Evolutionary conservation across 2,797 vertebrate species (phyloP).

Genomic region (Aulostomus chinensis): DNA sequence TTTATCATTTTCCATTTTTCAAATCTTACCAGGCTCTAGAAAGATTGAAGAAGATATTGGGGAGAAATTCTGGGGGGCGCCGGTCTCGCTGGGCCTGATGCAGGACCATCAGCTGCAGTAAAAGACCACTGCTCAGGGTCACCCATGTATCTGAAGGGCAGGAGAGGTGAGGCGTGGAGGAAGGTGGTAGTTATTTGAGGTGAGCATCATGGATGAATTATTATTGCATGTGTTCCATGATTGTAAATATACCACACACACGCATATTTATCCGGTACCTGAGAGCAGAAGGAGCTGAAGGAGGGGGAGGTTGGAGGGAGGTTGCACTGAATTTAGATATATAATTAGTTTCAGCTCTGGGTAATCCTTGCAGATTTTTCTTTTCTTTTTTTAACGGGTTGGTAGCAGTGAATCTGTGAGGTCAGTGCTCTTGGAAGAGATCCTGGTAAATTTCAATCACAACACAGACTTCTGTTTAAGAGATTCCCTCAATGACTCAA

Average conservation of each 20-base stretch:
- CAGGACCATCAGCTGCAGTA: neutral
- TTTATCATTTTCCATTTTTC: no score
- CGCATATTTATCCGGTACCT: slow-evolving; percentile 20
- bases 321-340: slow-evolving; percentile 17
- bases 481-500: slow-evolving; percentile 68
- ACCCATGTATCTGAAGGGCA: slow-evolving; percentile 51
- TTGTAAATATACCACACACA: slow-evolving; percentile 8
- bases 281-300: slow-evolving; percentile 20
- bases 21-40: no score
- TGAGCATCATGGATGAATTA: neutral
- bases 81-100: no score
- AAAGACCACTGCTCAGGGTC: slow-evolving; percentile 14
- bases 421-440: slow-evolving; percentile 61
- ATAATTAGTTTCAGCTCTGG: slow-evolving; percentile 59
- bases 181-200: slow-evolving; percentile 1
- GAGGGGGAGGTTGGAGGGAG: slow-evolving; percentile 10
- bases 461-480: slow-evolving; percentile 50
- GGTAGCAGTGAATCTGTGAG: slow-evolving; percentile 41
- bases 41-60: no score
- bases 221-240: neutral
- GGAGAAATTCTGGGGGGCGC: no score
- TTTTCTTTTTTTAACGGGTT: slow-evolving; percentile 37
- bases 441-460: slow-evolving; percentile 56
- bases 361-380: slow-evolving; percentile 54
- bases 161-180: slow-evolving; percentile 16